Evolutionary conservation across 2,113 vertebrate species (phyloP).

Genomic region (Zosterops hypoxanthus): DNA sequence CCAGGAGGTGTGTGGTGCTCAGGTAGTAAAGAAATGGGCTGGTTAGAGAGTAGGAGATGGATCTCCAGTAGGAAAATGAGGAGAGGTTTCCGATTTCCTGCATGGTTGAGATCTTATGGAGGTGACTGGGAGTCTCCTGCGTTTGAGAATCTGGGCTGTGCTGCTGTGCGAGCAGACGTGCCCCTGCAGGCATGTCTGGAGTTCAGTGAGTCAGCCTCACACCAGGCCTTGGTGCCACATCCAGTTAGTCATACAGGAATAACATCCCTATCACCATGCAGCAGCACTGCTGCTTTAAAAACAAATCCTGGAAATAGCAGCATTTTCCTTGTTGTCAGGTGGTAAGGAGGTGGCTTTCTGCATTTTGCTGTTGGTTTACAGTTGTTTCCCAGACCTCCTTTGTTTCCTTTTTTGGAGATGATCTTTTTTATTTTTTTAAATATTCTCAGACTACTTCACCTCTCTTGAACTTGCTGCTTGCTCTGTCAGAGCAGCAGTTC

Average conservation of each 20-base stretch:
- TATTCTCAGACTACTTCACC: neutral
- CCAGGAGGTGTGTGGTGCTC: neutral
- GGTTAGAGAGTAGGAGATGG: neutral
- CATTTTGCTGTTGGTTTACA: neutral
- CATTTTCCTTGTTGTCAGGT: neutral
- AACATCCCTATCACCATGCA: neutral
- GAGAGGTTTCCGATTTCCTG: neutral
- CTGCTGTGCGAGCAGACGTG: neutral
- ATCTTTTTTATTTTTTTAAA: neutral
- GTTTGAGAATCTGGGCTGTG: neutral
- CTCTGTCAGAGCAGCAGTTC: neutral
- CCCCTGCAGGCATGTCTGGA: constrained; percentile 3
- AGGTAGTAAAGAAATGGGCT: neutral
- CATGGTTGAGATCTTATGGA: neutral
- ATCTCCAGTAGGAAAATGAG: neutral
- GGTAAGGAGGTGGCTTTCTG: neutral
- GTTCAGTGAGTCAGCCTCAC: constrained; percentile 38
- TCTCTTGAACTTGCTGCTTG: neutral
- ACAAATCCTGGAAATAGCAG: neutral
- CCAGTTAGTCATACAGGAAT: neutral
- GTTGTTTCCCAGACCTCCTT: neutral
- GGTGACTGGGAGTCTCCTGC: neutral
- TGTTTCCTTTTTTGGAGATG: constrained; percentile 26
- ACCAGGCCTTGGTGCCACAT: neutral
- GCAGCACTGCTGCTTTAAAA: neutral